Base-by-base conservation (phyloP, 1,140 invertebrate genomes). In the Heliothis virescens region DNA sequence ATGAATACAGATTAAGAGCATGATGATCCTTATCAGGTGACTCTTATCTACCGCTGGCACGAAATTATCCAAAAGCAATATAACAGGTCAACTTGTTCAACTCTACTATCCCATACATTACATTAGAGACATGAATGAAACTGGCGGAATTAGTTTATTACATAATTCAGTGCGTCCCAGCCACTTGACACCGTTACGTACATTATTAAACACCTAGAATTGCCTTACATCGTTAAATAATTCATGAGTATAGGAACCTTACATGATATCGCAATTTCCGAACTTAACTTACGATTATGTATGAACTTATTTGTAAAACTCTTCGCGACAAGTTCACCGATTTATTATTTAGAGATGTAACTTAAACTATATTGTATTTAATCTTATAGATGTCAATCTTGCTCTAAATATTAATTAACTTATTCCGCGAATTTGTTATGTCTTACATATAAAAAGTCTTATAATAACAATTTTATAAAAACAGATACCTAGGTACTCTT, bases 161-260 rank as follows among this genome's bases (percentile, higher is more conserved):
- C 84, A 91, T 91, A 88, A 89, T 91, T 89, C 82, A 87, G 76
- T 21, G 63, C 60, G 83, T 85, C n/a, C 79, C 79, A 84, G 84
- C 79, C 82, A 82, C 84, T 85, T 84, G 81, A 85, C 83, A 76
- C 79, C 55, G 82, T 82, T 85, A 76, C 72, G 74, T 89, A 83
- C 84, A 91, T 87, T 86, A 89, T 91, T 89, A 86, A 89, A 82
- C 78, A 60, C 73, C 75, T 47, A 62, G 82, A 86, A 87, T 85
- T 85, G 82, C 74, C 85, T 85, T 76, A 77, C 80, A 81, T 82
- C 82, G 41, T 57, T 91, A 80, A 87, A 91, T 79, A 86, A 87
- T 89, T 87, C 82, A 90, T 87, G 55, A 57, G n/a, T n/a, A n/a
- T n/a, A n/a, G 41, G 53, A 72, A 55, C 69, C 52, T 57, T 55